These are phyloP conservation scores for Drosophila auraria DNA, from an alignment of 1,140 invertebrate species.

Conservation along the genomic window DNA sequence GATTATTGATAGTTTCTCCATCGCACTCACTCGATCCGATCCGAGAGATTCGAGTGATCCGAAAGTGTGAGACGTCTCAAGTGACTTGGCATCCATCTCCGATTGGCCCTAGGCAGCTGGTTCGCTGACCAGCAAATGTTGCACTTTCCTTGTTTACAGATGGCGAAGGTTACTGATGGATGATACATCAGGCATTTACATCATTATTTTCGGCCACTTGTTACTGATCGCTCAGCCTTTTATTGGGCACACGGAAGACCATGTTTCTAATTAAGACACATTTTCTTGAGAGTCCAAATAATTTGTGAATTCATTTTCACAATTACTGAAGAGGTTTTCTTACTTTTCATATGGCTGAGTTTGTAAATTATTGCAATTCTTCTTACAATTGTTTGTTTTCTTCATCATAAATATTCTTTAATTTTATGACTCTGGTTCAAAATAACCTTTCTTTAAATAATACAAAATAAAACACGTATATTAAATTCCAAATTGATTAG, in stretches of 20 bases:
- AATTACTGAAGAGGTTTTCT: neutral
- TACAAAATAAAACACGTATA: neutral
- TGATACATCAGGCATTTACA: conserved; percentile 10
- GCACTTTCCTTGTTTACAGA: conserved; percentile 21
- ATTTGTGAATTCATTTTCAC: neutral
- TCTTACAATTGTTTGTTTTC: neutral
- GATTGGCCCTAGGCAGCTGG: conserved; percentile 28
- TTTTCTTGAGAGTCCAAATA: neutral
- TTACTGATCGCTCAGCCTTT: neutral
- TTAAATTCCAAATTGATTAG: too few species aligned
- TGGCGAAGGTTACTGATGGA: conserved; percentile 21
- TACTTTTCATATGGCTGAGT: too few species aligned
- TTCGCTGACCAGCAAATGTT: conserved; percentile 10
- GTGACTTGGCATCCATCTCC: conserved; percentile 28
- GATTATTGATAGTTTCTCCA: conserved; percentile 70
- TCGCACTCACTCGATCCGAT: conserved; percentile 30
- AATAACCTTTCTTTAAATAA: neutral
- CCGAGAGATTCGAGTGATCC: neutral
- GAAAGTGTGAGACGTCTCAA: conserved; percentile 50
- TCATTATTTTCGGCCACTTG: conserved; percentile 9
- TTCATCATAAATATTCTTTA: neutral
- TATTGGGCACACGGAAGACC: neutral
- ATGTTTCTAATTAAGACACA: conserved; percentile 8
- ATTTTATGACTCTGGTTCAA: too few species aligned
- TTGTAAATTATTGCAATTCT: neutral